These are phyloP conservation scores for Xylocampa areola DNA, from an alignment of 2,888 invertebrate species.

Conservation along the genomic window DNA sequence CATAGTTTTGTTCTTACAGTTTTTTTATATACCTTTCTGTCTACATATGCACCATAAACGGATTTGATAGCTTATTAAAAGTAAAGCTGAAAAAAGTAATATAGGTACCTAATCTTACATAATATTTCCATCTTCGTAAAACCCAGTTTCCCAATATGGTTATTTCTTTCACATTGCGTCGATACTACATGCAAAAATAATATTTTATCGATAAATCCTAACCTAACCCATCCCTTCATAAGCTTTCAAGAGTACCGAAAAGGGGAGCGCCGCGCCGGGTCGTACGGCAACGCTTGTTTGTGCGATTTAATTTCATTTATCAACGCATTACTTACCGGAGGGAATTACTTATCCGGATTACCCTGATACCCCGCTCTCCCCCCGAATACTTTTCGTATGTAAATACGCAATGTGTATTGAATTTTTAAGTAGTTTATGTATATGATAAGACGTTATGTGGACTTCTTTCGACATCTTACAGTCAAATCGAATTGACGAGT, in stretches of 20 bases:
- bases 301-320: conserved; percentile 90
- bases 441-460: conserved; percentile 27
- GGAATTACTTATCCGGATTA: conserved; percentile 89
- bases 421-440: conserved; percentile 47
- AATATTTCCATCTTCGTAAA: too few species aligned
- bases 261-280: conserved; percentile 82
- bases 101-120: too few species aligned
- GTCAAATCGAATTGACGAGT: too few species aligned
- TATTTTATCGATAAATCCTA: conserved; percentile 45
- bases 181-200: not conserved
- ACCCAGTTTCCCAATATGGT: too few species aligned
- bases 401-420: conserved; percentile 65
- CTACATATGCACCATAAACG: too few species aligned
- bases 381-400: conserved; percentile 64
- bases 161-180: too few species aligned
- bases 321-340: conserved; percentile 89
- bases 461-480: not conserved
- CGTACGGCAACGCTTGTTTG: conserved; percentile 86
- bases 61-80: too few species aligned
- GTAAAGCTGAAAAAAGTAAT: too few species aligned
- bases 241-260: conserved; percentile 68
- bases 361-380: conserved; percentile 70
- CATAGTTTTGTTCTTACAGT: too few species aligned
- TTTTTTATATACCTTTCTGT: too few species aligned
- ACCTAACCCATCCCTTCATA: conserved; percentile 64